phyloP scores from a whole-genome alignment of 1,140 invertebrate genomes.

The Vanessa atalanta region DNA sequence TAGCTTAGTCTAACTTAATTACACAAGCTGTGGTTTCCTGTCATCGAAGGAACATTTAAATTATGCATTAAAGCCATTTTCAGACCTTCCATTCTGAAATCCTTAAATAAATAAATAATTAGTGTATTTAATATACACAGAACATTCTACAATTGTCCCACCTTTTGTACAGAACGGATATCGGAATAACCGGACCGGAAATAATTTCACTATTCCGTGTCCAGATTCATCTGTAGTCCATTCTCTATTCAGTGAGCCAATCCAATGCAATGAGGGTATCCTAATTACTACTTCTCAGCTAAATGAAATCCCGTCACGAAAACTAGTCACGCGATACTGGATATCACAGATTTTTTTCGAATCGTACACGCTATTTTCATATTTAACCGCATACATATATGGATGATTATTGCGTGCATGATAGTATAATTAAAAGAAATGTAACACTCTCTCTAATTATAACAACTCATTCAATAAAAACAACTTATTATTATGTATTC shows the following conservation, averaged over 20 bases:
- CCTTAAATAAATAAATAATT: too few relatives aligned
- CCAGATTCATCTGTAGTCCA: slow-evolving; percentile 21
- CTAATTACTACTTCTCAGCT: slow-evolving; percentile 19
- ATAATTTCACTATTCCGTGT: slow-evolving; percentile 23
- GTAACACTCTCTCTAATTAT: background rate
- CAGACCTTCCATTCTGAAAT: too few relatives aligned
- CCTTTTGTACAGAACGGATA: background rate
- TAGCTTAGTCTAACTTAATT: too few relatives aligned
- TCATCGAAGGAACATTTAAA: too few relatives aligned
- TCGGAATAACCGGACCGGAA: slow-evolving; percentile 5
- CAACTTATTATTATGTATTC: background rate
- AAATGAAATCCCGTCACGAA: slow-evolving; percentile 27
- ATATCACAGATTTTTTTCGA: background rate
- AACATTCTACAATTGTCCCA: background rate
- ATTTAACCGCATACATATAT: background rate
- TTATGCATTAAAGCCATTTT: too few relatives aligned
- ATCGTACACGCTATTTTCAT: background rate
- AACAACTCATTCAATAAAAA: too few relatives aligned
- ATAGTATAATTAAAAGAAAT: background rate
- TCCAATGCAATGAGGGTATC: slow-evolving; percentile 29
- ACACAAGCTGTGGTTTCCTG: too few relatives aligned
- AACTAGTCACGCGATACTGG: slow-evolving; percentile 24
- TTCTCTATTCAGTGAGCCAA: slow-evolving; percentile 17
- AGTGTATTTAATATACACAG: background rate
- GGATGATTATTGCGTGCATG: background rate